Conservation (phyloP, 2,888 invertebrate species). For the Leptinotarsa juncta region DNA sequence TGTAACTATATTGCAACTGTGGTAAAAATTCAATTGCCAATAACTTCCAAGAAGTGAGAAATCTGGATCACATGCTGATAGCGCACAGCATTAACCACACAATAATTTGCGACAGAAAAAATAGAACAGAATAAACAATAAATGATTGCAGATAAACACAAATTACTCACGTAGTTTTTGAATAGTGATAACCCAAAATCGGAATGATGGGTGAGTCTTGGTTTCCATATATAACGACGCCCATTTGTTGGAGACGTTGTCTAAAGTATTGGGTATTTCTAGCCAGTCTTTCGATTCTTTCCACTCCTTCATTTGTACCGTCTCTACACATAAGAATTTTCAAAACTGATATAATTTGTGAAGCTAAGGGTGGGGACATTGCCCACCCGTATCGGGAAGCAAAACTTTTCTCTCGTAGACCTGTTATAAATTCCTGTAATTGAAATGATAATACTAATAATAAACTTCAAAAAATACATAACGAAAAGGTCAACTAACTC, state of each 20-base stretch:
- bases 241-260: slow-evolving; percentile 83
- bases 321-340: slow-evolving; percentile 87
- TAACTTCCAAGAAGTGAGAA: too few relatives aligned
- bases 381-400: slow-evolving; percentile 87
- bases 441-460: slow-evolving; percentile 48
- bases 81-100: too few relatives aligned
- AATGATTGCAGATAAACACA: not conserved
- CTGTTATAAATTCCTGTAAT: slow-evolving; percentile 76
- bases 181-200: slow-evolving; percentile 92
- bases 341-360: slow-evolving; percentile 92
- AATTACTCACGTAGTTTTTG: slow-evolving; percentile 87
- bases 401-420: slow-evolving; percentile 83
- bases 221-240: slow-evolving; percentile 93
- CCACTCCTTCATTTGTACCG: slow-evolving; percentile 76
- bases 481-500: not conserved
- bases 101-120: too few relatives aligned
- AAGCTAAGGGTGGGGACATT: slow-evolving; percentile 91
- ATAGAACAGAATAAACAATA: not conserved
- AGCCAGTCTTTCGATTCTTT: slow-evolving; percentile 77
- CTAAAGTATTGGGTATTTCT: slow-evolving; percentile 88
- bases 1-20: too few relatives aligned
- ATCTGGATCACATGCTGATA: too few relatives aligned
- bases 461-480: not conserved
- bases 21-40: too few relatives aligned
- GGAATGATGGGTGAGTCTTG: slow-evolving; percentile 97